Conservation (phyloP, 2,113 vertebrate species). For the Perca fluviatilis region DNA sequence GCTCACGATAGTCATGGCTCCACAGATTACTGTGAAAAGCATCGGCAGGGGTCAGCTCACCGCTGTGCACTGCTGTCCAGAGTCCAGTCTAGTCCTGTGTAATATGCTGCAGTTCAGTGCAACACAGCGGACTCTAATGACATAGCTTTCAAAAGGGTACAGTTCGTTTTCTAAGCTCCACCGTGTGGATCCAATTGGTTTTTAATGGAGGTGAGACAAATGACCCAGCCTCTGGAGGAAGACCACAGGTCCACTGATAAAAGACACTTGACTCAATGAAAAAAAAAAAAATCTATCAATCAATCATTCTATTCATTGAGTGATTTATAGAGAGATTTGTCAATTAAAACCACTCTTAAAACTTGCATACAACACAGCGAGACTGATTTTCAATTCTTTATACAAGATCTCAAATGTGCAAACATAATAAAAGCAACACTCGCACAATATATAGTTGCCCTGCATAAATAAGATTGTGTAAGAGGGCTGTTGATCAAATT, state of each 20-base stretch:
- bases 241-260: constrained; percentile 14
- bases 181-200: neutral
- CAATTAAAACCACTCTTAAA: neutral
- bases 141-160: neutral
- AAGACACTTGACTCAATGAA: neutral
- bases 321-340: neutral
- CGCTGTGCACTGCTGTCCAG: neutral
- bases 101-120: constrained; percentile 2
- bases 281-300: neutral
- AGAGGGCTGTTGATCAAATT: constrained; percentile 6
- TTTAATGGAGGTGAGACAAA: neutral
- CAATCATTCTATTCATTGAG: neutral
- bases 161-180: neutral
- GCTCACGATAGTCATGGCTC: constrained; percentile 14
- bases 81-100: neutral
- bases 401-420: neutral
- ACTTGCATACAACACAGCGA: neutral
- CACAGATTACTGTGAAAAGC: constrained; percentile 22
- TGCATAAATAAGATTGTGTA: neutral
- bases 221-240: neutral
- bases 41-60: constrained; percentile 23
- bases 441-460: neutral
- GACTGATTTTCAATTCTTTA: neutral
- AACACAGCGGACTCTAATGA: constrained; percentile 14
- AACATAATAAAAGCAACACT: neutral